Evolutionary conservation across 2,888 invertebrate genomes (phyloP).

Genomic region (Ephialtes manifestator): DNA sequence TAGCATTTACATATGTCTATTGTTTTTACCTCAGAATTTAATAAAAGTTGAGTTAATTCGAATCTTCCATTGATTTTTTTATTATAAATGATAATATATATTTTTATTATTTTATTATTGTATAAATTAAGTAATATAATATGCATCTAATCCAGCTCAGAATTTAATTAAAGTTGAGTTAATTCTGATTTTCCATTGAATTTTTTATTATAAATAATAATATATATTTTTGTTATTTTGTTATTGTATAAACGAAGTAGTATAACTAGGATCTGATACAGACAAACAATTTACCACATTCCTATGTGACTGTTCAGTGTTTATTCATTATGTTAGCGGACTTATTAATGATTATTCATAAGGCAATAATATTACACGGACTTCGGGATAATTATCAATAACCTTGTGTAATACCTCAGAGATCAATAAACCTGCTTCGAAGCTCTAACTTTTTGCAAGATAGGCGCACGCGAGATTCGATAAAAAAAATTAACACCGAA

Average conservation of each 20-base stretch:
- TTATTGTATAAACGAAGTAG: too few relatives aligned
- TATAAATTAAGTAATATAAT: neutral
- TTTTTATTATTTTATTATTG: neutral
- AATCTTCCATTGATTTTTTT: too few relatives aligned
- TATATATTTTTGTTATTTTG: too few relatives aligned
- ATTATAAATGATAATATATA: neutral
- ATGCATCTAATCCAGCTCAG: too few relatives aligned
- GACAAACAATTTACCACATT: neutral
- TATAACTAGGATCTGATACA: neutral
- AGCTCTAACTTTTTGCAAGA: neutral
- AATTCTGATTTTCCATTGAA: too few relatives aligned
- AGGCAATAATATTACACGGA: neutral
- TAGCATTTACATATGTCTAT: too few relatives aligned
- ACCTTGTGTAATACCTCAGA: neutral
- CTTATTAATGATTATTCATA: conserved; percentile 22
- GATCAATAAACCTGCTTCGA: neutral
- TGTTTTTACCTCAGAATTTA: too few relatives aligned
- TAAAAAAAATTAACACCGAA: neutral
- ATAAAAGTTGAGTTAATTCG: too few relatives aligned
- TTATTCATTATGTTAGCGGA: neutral
- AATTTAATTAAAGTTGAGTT: too few relatives aligned
- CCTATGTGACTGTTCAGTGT: neutral
- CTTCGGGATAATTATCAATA: neutral
- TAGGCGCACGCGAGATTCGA: too few relatives aligned
- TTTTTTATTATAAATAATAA: too few relatives aligned